Conservation (phyloP, 2,797 vertebrate species). For the Schizopygopsis pylzovi region DNA sequence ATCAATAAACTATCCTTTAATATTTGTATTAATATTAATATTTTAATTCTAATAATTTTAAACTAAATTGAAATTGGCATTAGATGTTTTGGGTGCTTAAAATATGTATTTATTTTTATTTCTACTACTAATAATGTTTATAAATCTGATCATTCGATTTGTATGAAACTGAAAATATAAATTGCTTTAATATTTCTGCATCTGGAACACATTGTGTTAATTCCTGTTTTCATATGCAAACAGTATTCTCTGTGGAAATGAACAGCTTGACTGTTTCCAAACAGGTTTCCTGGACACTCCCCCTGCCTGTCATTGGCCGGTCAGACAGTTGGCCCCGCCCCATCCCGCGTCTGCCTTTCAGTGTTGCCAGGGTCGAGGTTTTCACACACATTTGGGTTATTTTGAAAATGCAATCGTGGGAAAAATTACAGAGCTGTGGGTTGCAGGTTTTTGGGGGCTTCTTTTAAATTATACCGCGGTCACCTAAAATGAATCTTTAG, state of each 20-base stretch:
- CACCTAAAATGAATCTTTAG: no score
- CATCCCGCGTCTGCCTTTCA: neutral
- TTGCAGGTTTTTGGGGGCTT: no score
- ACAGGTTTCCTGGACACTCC: neutral
- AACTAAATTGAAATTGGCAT: neutral
- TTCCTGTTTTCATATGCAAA: neutral
- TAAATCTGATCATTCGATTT: neutral
- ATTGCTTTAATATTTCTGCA: neutral
- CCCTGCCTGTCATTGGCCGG: neutral
- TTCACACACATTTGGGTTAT: no score
- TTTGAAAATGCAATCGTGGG: no score
- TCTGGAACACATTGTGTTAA: neutral
- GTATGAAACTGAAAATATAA: neutral
- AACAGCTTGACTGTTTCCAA: neutral
- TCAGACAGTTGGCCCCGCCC: neutral
- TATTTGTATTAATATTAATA: neutral
- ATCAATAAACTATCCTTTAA: neutral
- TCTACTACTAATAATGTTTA: neutral
- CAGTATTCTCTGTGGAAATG: neutral
- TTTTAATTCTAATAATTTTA: no score
- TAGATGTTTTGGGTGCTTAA: neutral
- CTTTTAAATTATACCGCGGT: no score
- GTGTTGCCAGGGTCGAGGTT: no score
- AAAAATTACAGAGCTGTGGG: no score
- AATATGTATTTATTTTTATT: neutral